A percentile compares a stretch with the other conserved stretches of the same genome.
phyloP scores from a whole-genome alignment of 2,113 vertebrate species.

The Fulmarus glacialis region DNA sequence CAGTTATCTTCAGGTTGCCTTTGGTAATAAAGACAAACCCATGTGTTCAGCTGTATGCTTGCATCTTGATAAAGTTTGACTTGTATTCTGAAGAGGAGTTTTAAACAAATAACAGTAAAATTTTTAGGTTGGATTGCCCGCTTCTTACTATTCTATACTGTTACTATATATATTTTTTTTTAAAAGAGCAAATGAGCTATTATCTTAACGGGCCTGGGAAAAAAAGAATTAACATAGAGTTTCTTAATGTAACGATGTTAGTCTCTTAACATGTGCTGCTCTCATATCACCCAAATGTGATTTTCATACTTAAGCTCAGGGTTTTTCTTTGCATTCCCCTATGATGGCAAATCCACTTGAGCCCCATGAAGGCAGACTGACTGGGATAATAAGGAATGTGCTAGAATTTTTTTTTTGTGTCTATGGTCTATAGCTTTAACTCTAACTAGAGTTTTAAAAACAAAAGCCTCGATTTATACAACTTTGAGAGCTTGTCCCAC shows the following conservation, averaged over 20 bases:
- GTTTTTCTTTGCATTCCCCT: not conserved
- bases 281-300: not conserved
- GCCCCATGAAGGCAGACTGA: not conserved
- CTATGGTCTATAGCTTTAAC: not conserved
- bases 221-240: not conserved
- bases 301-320: not conserved
- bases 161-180: not conserved
- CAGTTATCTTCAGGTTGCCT: not conserved
- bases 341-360: not conserved
- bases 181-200: not conserved
- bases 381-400: not conserved
- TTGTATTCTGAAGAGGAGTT: not conserved
- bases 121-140: not conserved
- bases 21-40: not conserved
- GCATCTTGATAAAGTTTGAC: not conserved
- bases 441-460: not conserved
- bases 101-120: not conserved
- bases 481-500: not conserved
- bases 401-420: not conserved
- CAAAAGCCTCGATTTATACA: not conserved
- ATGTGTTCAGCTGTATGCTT: not conserved
- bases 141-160: not conserved
- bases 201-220: not conserved
- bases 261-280: not conserved
- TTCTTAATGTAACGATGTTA: not conserved